Base-by-base conservation (phyloP, 2,797 vertebrate species). In the Pterois miles region DNA sequence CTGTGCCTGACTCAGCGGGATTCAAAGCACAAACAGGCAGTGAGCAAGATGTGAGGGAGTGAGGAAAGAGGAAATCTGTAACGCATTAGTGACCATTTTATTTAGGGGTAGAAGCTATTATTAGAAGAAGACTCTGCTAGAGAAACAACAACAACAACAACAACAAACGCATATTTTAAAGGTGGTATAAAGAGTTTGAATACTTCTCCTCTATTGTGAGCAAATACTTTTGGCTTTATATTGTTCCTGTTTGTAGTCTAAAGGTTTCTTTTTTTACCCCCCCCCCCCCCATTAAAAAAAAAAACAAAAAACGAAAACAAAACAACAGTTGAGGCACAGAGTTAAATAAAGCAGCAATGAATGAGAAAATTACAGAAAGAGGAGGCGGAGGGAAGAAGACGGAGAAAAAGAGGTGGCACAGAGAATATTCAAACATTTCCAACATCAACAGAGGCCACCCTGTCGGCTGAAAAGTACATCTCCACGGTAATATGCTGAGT, bases 11-110 rank as follows among this genome's bases (percentile, higher is more conserved):
- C 50, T 88, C 87, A 82, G 72, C 81, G 40, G 76, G 62, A 72
- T 67, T 72, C 46, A 40, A 52, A 80, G 65, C 52, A 36, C 40
- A 57, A 80, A 86, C 57, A 84, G 70, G 73, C 80, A 63, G 70
- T 23, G 57, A 86, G 40, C 62, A 59, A 81, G 57, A 85, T 34
- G 58, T 57, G 52, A 59, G n/a, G 50, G 74, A 60, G 43, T 6
- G 25, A 53, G 80, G 66, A 64, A 74, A 83, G 48, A 88, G 88
- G 84, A 90, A 90, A 89, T 85, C 83, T 93, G 92, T 29, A 64
- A 34, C 79, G 62, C 62, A 86, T 90, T 89, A 91, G 65, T 8
- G 63, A 40, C 8, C 5, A 13, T 80, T 80, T 76, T 59, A 71
- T 78, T 86, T 63, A 20, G 9, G 36, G 80, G 38, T 13, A 62